Evolutionary conservation across 1,140 invertebrate genomes (phyloP), one percentile per base, ranked within the genome.

Genomic region (Anadara kagoshimensis): DNA sequence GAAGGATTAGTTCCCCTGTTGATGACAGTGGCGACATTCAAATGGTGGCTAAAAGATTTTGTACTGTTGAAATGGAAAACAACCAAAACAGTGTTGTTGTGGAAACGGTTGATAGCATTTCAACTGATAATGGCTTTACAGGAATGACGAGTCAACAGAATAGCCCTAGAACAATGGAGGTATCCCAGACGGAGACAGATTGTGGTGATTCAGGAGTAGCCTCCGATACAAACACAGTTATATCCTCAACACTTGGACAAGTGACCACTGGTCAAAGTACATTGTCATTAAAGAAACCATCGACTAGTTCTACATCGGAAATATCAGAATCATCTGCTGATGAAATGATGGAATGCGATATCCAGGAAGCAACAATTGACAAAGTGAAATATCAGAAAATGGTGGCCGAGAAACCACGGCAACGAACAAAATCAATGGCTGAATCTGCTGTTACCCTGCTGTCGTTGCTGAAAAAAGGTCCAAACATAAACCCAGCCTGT

Each of bases 401-500:
- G 58, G 57, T 11, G 58, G 54, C 59, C 22, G 18, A 59, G 1
- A 18, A 16, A 12, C 8, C 12, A 22, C 68, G 58, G 47, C 66
- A 29, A 62, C 69, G 49, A 45, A 64, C 74, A 20, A 43, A 69
- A 41, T 78, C 74, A 36, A 73, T 67, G 68, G 79, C 78, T 71
- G 82, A 85, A 54, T 79, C 79, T 36, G 80, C 81, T 36, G 75
- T 85, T n/a, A 85, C 81, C 20, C 53, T 85, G 36, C 75, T 85
- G 16, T 82, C 80, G 4, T 58, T 85, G 44, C 54, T 85, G 45
- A 79, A 84, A 69, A 83, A 84, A 64, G 79, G 80, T 47, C 78
- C 83, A 2, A 80, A 80, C 41, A 36, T 45, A 10, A 80, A 80
- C 41, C 78, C 81, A 51, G 75, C 76, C 22, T 80, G 73, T 72